Base-by-base conservation (phyloP, 2,888 invertebrate species). In the Hylaea fasciaria region DNA sequence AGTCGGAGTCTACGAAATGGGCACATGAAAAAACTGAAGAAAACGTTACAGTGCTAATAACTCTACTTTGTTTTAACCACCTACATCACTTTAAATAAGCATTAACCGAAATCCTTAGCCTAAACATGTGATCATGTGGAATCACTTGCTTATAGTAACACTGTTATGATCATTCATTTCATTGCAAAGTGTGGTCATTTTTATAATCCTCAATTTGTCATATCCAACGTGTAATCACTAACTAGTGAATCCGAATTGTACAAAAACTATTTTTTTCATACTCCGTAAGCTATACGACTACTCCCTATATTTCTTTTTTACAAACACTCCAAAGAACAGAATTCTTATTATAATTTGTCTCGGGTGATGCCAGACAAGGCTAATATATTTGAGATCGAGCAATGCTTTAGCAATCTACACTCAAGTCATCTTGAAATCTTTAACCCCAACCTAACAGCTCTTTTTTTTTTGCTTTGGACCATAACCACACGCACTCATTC, bases 251-350 rank as follows among this genome's bases (percentile, higher is more conserved):
- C 77, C 72, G 75, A 81, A 83, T 89, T 85, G 89, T 91, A 91
- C 85, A 91, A 91, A 91, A 91, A 87, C 89, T 89, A 90, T 84
- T 82, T 81, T n/a, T 67, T 80, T 81, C 78, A 80, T 83, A 83
- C 79, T 74, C 77, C 80, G 69, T 88, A 86, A 84, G 83, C 85
- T 87, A 86, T 75, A 70, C 22, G 3, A 76, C 86, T 89, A 62
- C 41, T 16, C 40, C 32, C 56, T 62, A 61, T 80, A 78, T 77
- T 84, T 80, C 87, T 88, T 89, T 87, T 89, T 80, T 88, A 89
- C 80, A 73, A 71, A 77, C 73, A 75, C 72, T 73, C 69, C 69
- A 72, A 61, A 62, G 22, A 64, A 66, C 60, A 62, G 58, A 55
- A 41, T 65, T 58, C 60, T 56, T 51, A 51, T 60, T 52, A 62